Conservation (phyloP, 2,888 invertebrate genomes). For the Heliothis peltigera region DNA sequence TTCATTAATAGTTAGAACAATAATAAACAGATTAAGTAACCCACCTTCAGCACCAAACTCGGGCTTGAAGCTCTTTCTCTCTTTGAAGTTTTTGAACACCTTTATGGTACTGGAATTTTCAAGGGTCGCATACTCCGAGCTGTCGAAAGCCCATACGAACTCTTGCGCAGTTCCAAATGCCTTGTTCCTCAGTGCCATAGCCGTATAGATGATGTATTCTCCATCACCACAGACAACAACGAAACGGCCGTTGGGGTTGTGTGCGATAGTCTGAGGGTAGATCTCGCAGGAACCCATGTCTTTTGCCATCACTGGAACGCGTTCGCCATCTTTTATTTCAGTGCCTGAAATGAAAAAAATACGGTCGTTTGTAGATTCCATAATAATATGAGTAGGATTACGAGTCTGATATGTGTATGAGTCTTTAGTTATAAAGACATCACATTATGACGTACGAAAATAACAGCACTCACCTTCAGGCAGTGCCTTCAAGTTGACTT, state of each 20-base stretch:
- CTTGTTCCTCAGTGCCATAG: conserved; percentile 99
- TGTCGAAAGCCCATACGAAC: conserved; percentile 99
- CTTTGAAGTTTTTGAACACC: conserved; percentile 99
- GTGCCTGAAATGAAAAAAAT: conserved; percentile 77
- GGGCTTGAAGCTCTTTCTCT: conserved; percentile 98
- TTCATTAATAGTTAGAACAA: no score
- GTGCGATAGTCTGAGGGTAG: conserved; percentile 99
- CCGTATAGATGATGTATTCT: conserved; percentile 99
- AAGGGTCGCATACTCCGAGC: conserved; percentile 96
- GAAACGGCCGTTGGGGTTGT: conserved; percentile 98
- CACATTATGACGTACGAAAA: neutral
- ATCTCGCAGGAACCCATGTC: conserved; percentile 99
- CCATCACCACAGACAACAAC: conserved; percentile 99
- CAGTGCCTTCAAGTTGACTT: conserved; percentile 96
- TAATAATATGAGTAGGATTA: no score
- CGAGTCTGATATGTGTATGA: no score
- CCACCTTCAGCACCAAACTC: conserved; percentile 98
- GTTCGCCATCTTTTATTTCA: conserved; percentile 96
- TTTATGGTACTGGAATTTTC: conserved; percentile 97
- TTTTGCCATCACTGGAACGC: conserved; percentile 97
- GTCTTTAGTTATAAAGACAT: no score
- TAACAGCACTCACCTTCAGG: conserved; percentile 90
- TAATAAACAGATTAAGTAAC: no score
- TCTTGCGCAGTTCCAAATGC: conserved; percentile 99
- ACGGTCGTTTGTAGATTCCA: neutral